Percentiles rank a stretch among this genome's conserved stretches.
phyloP scores from a whole-genome alignment of 2,888 invertebrate genomes.

The Chirona hameri region DNA sequence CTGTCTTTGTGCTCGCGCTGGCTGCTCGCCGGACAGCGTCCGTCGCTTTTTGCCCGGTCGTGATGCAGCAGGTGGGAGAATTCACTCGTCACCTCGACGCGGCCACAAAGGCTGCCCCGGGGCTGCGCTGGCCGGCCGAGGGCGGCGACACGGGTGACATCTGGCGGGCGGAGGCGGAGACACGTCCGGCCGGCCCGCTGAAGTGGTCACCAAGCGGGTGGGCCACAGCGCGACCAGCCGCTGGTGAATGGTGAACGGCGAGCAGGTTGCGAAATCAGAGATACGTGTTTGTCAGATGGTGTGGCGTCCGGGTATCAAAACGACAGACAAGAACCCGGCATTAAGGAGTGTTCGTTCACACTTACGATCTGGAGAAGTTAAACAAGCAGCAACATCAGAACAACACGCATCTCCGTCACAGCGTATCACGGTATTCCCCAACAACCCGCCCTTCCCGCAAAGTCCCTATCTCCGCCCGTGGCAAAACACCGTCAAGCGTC shows the following conservation, averaged over 20 bases:
- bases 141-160: not conserved
- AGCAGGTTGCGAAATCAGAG: too few relatives aligned
- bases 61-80: constrained; percentile 23
- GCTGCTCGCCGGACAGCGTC: not conserved
- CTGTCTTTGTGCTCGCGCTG: not conserved
- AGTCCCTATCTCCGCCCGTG: too few relatives aligned
- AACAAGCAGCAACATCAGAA: too few relatives aligned
- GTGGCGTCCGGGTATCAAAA: too few relatives aligned
- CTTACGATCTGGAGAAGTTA: too few relatives aligned
- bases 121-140: not conserved
- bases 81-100: constrained; percentile 13
- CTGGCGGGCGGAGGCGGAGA: not conserved
- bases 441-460: too few relatives aligned
- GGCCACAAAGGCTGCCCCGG: not conserved
- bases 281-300: too few relatives aligned
- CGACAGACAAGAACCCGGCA: too few relatives aligned
- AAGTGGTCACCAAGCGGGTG: not conserved
- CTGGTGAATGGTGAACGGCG: not conserved
- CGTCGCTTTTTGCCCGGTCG: not conserved
- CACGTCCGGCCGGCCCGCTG: not conserved
- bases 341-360: too few relatives aligned
- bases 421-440: too few relatives aligned
- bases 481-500: too few relatives aligned
- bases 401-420: too few relatives aligned
- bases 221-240: not conserved